Percentiles rank a stretch among this genome's conserved stretches.
Conservation (phyloP, 2,113 vertebrate genomes). For the Pollimyrus isidori region DNA sequence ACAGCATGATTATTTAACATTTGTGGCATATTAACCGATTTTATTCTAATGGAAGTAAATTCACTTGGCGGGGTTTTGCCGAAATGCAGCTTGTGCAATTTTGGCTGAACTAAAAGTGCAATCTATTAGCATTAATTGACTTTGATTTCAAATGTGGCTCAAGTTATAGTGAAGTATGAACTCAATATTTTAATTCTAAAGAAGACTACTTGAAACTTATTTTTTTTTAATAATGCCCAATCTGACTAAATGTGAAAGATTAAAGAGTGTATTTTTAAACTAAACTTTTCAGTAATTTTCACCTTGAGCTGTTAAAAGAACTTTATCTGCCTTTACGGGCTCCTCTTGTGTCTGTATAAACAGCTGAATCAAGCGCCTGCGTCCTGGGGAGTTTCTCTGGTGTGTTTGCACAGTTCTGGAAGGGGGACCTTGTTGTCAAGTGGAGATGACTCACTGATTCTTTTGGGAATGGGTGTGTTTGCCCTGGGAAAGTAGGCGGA, state of each 20-base stretch:
- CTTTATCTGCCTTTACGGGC: background rate
- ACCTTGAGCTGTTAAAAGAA: background rate
- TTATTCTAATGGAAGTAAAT: background rate
- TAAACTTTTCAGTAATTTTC: background rate
- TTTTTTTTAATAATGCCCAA: background rate
- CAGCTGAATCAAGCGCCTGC: background rate
- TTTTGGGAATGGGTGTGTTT: background rate
- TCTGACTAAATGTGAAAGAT: background rate
- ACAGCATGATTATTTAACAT: background rate
- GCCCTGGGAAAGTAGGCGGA: background rate
- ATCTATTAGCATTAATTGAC: background rate
- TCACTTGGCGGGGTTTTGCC: background rate
- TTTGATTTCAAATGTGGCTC: background rate
- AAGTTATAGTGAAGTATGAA: background rate
- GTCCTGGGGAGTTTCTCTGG: background rate
- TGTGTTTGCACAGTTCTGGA: background rate
- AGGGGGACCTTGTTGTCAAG: background rate
- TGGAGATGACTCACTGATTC: background rate
- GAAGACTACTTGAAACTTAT: background rate
- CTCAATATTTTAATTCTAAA: background rate
- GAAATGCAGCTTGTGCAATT: background rate
- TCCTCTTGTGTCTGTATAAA: background rate
- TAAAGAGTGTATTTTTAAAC: background rate
- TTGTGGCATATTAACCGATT: background rate
- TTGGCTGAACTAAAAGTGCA: background rate